Base-by-base conservation (phyloP, 2,888 invertebrate species). In the Thera obeliscata region DNA sequence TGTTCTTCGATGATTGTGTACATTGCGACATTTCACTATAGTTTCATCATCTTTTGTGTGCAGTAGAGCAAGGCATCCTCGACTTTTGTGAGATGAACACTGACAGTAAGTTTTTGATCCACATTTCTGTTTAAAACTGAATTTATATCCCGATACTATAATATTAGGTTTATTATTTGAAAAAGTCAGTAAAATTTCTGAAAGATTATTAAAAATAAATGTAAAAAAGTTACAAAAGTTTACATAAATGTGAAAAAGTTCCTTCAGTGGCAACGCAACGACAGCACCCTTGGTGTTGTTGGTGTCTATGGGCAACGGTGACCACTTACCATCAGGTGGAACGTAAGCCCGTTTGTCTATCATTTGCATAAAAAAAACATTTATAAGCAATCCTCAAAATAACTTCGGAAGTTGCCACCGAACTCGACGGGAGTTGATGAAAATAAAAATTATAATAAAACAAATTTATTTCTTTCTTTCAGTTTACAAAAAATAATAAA, bases 41-140 rank as follows among this genome's bases (percentile, higher is more conserved):
- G 55, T 60, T 7, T 61, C 52, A n/a, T 57, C 62, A 5, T 62
- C 49, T 3, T 61, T 2, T 6, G 73, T 73, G 41, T 59, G 71
- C 35, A 74, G 38, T 3, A 56, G 38, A 0, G 74, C 74, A 38
- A 36, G 64, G 50, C 87, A 87, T 0, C 82, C 81, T 2, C 71
- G 69, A 49, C 74, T 76, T 59, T 78, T 76, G 63, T 83, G 79
- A 0, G 82, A 76, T 0, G 81, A 76, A 64, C 84, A 86, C 62
- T 78, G 78, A 83, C 85, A 85, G 0, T 81, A 69, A 0, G 78
- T 81, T 64, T 81, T 84, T 8, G 1, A 0, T 0, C 69, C 65
- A 2, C 5, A 35, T 11, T 22, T 48, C 6, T 71, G 67, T 5
- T 78, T 78, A 2, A 71, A 63, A n/a, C 69, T 65, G 67, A 76